Percentiles rank a stretch among this genome's conserved stretches.
Evolutionary conservation across 2,888 invertebrate genomes (phyloP).

Genomic region (Nomada ruficornis): DNA sequence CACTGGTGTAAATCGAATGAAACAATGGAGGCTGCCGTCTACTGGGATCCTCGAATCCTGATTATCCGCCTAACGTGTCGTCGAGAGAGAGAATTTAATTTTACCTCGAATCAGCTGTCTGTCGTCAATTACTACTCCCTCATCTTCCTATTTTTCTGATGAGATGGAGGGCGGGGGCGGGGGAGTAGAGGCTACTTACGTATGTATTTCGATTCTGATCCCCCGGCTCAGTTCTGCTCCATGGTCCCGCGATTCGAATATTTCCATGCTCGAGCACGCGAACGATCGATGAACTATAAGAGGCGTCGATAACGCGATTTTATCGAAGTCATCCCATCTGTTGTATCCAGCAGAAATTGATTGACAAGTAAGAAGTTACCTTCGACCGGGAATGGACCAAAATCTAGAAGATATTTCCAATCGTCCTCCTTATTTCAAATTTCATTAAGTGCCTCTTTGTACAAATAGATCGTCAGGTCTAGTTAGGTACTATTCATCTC

Average conservation of each 20-base stretch:
- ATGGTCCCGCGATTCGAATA: not conserved
- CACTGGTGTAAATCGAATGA: constrained; percentile 82
- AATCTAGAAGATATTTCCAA: not conserved
- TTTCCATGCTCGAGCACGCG: not conserved
- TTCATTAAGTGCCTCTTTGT: too few relatives aligned
- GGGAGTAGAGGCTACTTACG: not conserved
- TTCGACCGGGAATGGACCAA: not conserved
- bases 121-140: constrained; percentile 64
- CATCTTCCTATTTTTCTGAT: not conserved
- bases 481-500: not conserved
- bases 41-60: constrained; percentile 73
- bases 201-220: constrained; percentile 20
- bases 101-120: constrained; percentile 67
- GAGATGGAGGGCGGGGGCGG: too few relatives aligned
- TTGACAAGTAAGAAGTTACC: not conserved
- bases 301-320: constrained; percentile 18
- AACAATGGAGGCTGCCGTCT: constrained; percentile 78
- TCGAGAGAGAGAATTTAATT: constrained; percentile 72
- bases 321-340: too few relatives aligned
- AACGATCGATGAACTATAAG: not conserved
- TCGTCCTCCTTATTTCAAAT: too few relatives aligned
- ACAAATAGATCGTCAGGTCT: too few relatives aligned
- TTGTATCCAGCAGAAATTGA: not conserved
- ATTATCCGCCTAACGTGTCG: constrained; percentile 72
- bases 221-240: not conserved